Conservation (phyloP, 1,140 invertebrate species). For the Sycobia sp. region DNA sequence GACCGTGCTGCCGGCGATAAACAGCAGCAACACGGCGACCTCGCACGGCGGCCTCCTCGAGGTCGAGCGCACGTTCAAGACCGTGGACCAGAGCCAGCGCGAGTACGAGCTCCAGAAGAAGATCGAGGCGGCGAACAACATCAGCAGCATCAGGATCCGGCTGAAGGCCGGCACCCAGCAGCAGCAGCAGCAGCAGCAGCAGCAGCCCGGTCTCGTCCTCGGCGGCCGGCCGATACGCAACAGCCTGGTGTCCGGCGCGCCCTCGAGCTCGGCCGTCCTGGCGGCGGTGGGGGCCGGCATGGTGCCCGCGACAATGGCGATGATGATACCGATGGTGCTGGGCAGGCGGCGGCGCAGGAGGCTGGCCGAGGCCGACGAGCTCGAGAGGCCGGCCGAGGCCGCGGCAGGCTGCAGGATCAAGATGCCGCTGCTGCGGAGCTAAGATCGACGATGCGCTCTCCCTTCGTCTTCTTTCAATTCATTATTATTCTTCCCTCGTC, state of each 20-base stretch:
- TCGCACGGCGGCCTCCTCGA: constrained; percentile 77
- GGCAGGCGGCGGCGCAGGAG: constrained; percentile 54
- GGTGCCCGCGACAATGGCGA: constrained; percentile 78
- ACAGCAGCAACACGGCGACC: constrained; percentile 71
- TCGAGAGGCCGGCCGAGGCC: too few relatives aligned
- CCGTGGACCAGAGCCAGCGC: constrained; percentile 68
- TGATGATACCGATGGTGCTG: constrained; percentile 77
- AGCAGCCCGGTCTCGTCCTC: not conserved
- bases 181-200: too few relatives aligned
- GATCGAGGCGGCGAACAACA: constrained; percentile 36
- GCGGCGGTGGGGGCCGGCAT: constrained; percentile 78
- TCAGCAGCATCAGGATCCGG: not conserved
- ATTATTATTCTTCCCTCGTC: too few relatives aligned
- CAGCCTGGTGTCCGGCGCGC: not conserved
- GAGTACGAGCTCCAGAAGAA: constrained; percentile 59
- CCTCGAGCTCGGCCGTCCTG: constrained; percentile 65
- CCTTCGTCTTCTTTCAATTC: too few relatives aligned
- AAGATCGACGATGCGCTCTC: too few relatives aligned
- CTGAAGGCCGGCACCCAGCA: not conserved
- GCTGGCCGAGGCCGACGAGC: not conserved
- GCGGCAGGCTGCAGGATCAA: too few relatives aligned
- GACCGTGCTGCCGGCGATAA: constrained; percentile 72
- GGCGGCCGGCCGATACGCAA: constrained; percentile 14
- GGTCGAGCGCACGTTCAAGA: constrained; percentile 72
- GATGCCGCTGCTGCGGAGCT: too few relatives aligned